Conservation (phyloP, 2,888 invertebrate genomes). For the Ennomos quercinarius region DNA sequence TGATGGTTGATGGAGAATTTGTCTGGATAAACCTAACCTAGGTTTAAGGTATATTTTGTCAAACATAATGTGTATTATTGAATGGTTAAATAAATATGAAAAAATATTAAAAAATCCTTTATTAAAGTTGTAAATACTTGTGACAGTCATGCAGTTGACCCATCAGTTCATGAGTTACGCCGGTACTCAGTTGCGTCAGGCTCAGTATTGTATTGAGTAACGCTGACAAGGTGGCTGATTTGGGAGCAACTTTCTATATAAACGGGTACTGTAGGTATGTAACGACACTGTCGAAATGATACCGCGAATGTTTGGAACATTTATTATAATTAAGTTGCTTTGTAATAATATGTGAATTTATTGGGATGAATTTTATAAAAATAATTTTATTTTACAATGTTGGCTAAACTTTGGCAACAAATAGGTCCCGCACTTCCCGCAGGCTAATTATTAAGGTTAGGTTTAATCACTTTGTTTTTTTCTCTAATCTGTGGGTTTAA, state of each 20-base stretch:
- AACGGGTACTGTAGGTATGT: slow-evolving; percentile 64
- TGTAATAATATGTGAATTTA: background rate
- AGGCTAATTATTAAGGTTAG: too few relatives aligned
- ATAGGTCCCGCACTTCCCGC: too few relatives aligned
- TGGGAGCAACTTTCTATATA: slow-evolving; percentile 80
- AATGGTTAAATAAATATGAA: too few relatives aligned
- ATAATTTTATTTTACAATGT: background rate
- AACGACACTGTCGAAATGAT: slow-evolving; percentile 63
- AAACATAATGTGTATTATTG: too few relatives aligned
- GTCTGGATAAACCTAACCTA: too few relatives aligned
- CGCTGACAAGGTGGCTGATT: slow-evolving; percentile 70
- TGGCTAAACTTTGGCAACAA: too few relatives aligned
- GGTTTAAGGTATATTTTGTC: too few relatives aligned
- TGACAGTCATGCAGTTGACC: too few relatives aligned
- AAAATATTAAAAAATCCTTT: background rate
- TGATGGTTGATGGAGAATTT: too few relatives aligned
- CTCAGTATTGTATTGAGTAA: slow-evolving; percentile 62
- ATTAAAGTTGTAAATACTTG: background rate
- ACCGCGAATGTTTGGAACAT: slow-evolving; percentile 38
- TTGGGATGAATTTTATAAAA: too few relatives aligned
- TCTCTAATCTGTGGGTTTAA: too few relatives aligned
- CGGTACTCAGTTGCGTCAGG: slow-evolving; percentile 11
- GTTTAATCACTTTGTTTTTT: too few relatives aligned
- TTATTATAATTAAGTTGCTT: slow-evolving; percentile 10
- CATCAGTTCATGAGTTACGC: background rate